Evolutionary conservation across 2,888 invertebrate genomes (phyloP).

Genomic region (Leucania comma): DNA sequence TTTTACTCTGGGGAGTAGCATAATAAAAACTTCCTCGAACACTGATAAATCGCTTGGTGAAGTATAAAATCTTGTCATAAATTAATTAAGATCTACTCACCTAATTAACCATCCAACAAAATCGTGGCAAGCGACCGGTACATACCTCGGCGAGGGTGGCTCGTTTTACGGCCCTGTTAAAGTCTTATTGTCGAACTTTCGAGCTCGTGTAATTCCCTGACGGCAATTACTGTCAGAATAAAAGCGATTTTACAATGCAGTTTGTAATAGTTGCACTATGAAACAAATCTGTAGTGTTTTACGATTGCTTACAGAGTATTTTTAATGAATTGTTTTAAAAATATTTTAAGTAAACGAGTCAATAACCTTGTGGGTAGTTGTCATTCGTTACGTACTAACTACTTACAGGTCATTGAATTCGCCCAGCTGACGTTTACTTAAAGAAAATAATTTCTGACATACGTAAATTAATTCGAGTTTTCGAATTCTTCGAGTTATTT

Average conservation of each 20-base stretch:
- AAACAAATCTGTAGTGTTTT: slow-evolving; percentile 35
- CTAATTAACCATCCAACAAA: slow-evolving; percentile 74
- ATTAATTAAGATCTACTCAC: slow-evolving; percentile 73
- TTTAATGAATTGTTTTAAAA: background rate
- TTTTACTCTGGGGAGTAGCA: background rate
- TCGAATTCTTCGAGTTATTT: too few relatives aligned
- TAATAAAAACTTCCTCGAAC: slow-evolving; percentile 28
- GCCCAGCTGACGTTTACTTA: too few relatives aligned
- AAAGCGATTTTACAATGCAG: slow-evolving; percentile 60
- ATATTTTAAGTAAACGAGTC: background rate
- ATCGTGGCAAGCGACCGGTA: slow-evolving; percentile 71
- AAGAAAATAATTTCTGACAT: too few relatives aligned
- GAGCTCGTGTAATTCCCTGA: slow-evolving; percentile 70
- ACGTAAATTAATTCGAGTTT: too few relatives aligned
- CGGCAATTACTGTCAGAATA: slow-evolving; percentile 69
- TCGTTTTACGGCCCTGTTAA: slow-evolving; percentile 79
- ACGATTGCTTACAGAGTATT: slow-evolving; percentile 3
- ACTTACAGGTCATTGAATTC: too few relatives aligned
- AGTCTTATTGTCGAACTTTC: slow-evolving; percentile 80
- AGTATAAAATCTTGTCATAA: slow-evolving; percentile 68
- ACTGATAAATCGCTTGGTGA: slow-evolving; percentile 63
- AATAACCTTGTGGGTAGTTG: too few relatives aligned
- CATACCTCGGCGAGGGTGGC: slow-evolving; percentile 65
- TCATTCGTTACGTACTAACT: too few relatives aligned
- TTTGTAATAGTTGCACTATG: slow-evolving; percentile 26